These are phyloP conservation scores for Penaeus monodon DNA, from an alignment of 2,888 invertebrate species.

Conservation along the genomic window DNA sequence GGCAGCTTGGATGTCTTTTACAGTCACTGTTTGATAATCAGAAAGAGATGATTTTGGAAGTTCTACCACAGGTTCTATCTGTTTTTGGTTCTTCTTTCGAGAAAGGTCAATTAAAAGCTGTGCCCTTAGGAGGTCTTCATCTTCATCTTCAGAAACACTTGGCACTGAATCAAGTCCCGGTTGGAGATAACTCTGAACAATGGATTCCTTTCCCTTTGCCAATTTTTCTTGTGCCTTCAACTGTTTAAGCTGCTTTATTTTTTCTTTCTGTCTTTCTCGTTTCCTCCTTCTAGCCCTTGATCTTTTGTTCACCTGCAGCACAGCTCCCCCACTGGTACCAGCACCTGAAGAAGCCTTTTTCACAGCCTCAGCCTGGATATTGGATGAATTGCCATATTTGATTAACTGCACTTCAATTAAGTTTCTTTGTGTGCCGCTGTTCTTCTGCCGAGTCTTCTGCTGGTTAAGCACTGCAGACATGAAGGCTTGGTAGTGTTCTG, in stretches of 20 bases:
- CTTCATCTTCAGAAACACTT: conserved; percentile 45
- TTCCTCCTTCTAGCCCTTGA: conserved; percentile 29
- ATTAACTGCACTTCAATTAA: conserved; percentile 34
- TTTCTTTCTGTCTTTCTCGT: conserved; percentile 14
- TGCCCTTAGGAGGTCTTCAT: conserved; percentile 60
- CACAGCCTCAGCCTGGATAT: not conserved
- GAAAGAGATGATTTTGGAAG: no score
- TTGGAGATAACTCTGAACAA: not conserved
- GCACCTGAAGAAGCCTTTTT: not conserved
- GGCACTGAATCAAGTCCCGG: not conserved
- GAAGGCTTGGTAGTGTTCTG: conserved; percentile 58
- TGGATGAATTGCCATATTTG: not conserved
- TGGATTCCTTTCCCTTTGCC: no score
- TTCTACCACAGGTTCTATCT: not conserved
- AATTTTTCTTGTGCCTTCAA: not conserved
- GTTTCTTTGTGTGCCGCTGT: conserved; percentile 4
- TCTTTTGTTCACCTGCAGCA: not conserved
- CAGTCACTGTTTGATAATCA: no score
- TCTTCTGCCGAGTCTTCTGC: conserved; percentile 20
- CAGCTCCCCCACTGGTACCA: not conserved
- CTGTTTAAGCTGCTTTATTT: not conserved
- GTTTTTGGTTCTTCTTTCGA: conserved; percentile 44
- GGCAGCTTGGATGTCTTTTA: no score
- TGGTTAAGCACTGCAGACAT: conserved; percentile 54
- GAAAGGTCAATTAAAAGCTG: conserved; percentile 55